These are phyloP conservation scores for Hiodon tergisus DNA, from an alignment of 2,113 vertebrate species.

Conservation along the genomic window DNA sequence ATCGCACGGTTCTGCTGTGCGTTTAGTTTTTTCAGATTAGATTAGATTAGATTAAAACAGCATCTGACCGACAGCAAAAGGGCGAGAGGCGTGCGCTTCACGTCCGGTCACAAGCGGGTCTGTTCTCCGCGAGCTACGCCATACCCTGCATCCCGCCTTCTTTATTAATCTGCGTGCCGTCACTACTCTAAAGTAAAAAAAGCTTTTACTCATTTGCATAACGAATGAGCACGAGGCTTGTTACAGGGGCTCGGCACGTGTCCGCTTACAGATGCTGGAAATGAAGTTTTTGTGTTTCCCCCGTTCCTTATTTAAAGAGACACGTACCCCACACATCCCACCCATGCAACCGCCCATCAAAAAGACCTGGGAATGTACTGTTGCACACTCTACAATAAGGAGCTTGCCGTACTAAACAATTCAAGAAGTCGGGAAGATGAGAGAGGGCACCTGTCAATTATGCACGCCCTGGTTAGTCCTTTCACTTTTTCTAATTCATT, in stretches of 20 bases:
- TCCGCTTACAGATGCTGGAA: constrained; percentile 18
- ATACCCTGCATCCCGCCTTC: not conserved
- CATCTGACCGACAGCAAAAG: too few species aligned
- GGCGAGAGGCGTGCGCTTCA: too few species aligned
- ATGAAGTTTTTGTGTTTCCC: constrained; percentile 32
- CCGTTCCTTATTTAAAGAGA: not conserved
- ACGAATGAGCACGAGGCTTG: constrained; percentile 24
- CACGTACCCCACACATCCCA: not conserved
- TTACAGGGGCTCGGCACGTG: not conserved
- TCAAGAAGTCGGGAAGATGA: too few species aligned
- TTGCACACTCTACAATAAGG: too few species aligned
- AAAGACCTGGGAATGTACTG: not conserved
- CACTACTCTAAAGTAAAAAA: not conserved
- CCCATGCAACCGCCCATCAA: not conserved
- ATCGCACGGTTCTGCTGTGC: too few species aligned
- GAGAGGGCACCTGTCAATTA: too few species aligned
- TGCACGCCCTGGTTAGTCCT: too few species aligned
- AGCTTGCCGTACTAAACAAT: too few species aligned
- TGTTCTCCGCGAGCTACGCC: not conserved
- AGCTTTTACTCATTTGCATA: constrained; percentile 21
- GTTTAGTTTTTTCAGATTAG: too few species aligned
- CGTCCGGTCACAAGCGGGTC: too few species aligned
- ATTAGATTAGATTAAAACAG: too few species aligned
- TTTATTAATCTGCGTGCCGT: not conserved
- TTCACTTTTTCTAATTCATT: too few species aligned